Percentiles rank a stretch among this genome's conserved stretches.
Evolutionary conservation across 2,113 vertebrate genomes (phyloP).

Genomic region (Gulo gulo): DNA sequence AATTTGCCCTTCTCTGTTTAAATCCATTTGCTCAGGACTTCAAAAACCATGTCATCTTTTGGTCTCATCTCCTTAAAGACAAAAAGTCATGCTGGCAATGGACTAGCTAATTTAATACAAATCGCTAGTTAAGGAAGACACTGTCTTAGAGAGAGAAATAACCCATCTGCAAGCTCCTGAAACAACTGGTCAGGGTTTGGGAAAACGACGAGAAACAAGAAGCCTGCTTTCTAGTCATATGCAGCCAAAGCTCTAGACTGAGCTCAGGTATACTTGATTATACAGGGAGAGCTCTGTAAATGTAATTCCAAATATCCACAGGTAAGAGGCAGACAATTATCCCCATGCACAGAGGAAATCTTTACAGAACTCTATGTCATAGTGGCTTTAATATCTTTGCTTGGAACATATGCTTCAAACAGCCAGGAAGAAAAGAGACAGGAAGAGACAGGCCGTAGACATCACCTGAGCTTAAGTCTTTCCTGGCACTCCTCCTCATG

Average conservation of each 20-base stretch:
- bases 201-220: constrained; percentile 7
- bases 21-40: not conserved
- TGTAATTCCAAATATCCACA: not conserved
- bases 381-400: not conserved
- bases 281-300: not conserved
- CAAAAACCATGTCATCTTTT: not conserved
- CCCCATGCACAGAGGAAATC: not conserved
- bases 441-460: not conserved
- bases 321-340: not conserved
- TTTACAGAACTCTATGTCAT: not conserved
- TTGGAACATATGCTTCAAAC: not conserved
- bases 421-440: not conserved
- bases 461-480: not conserved
- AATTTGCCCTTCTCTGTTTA: not conserved
- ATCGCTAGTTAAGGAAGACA: not conserved
- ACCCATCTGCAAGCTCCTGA: not conserved
- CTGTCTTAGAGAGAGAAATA: not conserved
- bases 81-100: not conserved
- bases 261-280: constrained; percentile 4
- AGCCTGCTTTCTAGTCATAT: not conserved
- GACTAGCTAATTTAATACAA: constrained; percentile 32
- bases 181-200: not conserved
- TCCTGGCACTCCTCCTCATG: not conserved
- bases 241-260: not conserved
- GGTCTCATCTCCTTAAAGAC: not conserved